Conservation (phyloP, 2,113 vertebrate genomes). For the Grus americana region DNA sequence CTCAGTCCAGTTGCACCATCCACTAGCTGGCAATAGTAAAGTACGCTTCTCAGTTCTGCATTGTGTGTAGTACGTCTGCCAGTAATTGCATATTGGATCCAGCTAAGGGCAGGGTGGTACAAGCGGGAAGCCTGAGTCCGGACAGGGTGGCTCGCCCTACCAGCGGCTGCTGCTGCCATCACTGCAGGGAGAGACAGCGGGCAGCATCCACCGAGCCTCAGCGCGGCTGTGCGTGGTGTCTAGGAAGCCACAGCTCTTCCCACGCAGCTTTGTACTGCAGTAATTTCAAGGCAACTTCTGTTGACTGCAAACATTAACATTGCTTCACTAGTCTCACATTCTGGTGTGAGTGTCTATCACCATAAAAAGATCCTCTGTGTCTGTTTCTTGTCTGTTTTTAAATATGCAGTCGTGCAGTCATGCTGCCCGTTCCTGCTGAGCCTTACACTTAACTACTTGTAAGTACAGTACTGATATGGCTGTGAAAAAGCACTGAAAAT, state of each 20-base stretch:
- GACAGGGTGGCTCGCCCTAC: accelerated
- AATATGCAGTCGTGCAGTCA: constrained; percentile 36
- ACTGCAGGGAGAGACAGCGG: accelerated
- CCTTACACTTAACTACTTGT: constrained; percentile 45
- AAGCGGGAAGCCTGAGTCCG: neutral
- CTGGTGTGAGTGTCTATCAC: constrained; percentile 57
- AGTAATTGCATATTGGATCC: neutral
- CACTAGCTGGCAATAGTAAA: neutral
- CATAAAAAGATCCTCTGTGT: constrained; percentile 43
- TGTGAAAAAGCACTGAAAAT: constrained; percentile 55
- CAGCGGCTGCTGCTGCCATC: neutral
- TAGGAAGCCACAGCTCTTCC: constrained; percentile 14
- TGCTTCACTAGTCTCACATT: constrained; percentile 50
- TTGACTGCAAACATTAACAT: constrained; percentile 53
- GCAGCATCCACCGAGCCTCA: neutral
- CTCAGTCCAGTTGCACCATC: neutral
- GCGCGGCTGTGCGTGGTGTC: accelerated
- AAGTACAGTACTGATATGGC: constrained; percentile 22
- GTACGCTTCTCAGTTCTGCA: neutral
- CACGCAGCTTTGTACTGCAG: constrained; percentile 18
- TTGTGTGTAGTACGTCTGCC: neutral
- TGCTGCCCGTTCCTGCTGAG: constrained; percentile 46
- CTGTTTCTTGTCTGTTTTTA: constrained; percentile 61
- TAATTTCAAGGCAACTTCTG: constrained; percentile 30
- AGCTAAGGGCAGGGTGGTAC: neutral